Conservation (phyloP, 2,797 vertebrate genomes). For the Tympanoctomys barrerae region DNA sequence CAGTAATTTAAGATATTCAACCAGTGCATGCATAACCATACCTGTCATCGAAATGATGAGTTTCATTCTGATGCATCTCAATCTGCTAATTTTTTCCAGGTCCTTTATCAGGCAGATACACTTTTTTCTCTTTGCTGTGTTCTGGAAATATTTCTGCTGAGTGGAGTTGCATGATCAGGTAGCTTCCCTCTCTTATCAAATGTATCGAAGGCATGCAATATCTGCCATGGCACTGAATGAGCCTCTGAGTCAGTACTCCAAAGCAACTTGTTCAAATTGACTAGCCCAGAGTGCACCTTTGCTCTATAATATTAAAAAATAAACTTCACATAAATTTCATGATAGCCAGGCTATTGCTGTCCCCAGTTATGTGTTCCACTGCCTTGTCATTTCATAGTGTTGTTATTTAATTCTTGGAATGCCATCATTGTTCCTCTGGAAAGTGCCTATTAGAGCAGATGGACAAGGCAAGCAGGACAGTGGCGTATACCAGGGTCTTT, state of each 20-base stretch:
- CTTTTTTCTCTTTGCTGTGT: slow-evolving; percentile 36
- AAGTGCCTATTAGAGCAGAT: slow-evolving; percentile 6
- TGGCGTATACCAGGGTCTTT: not conserved
- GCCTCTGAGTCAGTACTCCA: not conserved
- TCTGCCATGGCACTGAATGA: slow-evolving; percentile 32
- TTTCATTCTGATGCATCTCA: slow-evolving; percentile 70
- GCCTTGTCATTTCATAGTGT: not conserved
- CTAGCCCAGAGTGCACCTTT: not conserved
- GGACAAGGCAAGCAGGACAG: not conserved
- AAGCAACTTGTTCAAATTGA: slow-evolving; percentile 18
- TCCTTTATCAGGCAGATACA: slow-evolving; percentile 55
- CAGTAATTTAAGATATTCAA: slow-evolving; percentile 64
- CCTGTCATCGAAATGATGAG: slow-evolving; percentile 39
- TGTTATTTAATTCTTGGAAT: not conserved
- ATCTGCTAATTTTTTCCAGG: slow-evolving; percentile 76
- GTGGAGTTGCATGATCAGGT: slow-evolving; percentile 56
- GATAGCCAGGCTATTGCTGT: not conserved
- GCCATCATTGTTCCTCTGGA: not conserved
- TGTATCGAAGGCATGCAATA: not conserved
- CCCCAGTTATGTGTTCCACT: not conserved
- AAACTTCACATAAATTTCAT: not conserved
- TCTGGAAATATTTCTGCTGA: slow-evolving; percentile 71
- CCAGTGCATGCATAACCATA: slow-evolving; percentile 9
- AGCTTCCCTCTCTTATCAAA: slow-evolving; percentile 52
- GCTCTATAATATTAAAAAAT: slow-evolving; percentile 30